Base-by-base conservation (phyloP, 2,888 invertebrate genomes). In the Pycnomerus fuliginosus region DNA sequence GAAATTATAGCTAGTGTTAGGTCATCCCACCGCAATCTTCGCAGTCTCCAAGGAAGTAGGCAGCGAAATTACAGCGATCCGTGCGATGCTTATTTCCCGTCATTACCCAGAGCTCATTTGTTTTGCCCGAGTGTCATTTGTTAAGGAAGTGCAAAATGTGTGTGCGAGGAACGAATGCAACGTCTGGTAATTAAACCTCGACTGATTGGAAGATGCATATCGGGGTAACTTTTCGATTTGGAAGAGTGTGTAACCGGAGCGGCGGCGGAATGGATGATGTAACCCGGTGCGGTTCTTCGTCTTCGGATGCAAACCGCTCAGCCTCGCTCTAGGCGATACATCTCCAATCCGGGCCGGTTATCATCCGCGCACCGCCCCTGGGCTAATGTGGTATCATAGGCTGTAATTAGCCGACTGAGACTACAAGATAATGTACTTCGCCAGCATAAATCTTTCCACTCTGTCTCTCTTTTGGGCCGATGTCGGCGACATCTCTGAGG, bases 341-440 rank as follows among this genome's bases (percentile, higher is more conserved):
- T 67, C 65, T 63, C 62, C 60, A 60, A 62, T 60, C 60, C 63
- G 63, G 57, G 62, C 61, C 62, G 66, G 68, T 67, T 67, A 67
- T 67, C 67, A 62, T 60, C 58, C 65, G 62, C 60, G 62, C 61
- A 60, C 61, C 64, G 61, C 72, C 68, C 67, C 65, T 62, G 67
- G 74, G 72, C 74, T 74, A 74, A 74, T 74, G 74, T 73, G 74
- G 73, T 73, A 74, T 74, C 73, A 74, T 74, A 73, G 73, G 72
- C 74, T 65, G 73, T 75, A 75, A 75, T 75, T 75, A 75, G 74
- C 71, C 73, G 72, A 71, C 72, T 72, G 71, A 73, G 73, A 73
- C 72, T 74, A 74, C 74, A 75, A 75, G 74, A 75, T 75, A 75
- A 75, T 75, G 74, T 75, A 75, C 75, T 75, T 74, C 71, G 66